These are phyloP conservation scores for Eupithecia centaureata DNA, from an alignment of 2,888 invertebrate genomes.

Conservation along the genomic window DNA sequence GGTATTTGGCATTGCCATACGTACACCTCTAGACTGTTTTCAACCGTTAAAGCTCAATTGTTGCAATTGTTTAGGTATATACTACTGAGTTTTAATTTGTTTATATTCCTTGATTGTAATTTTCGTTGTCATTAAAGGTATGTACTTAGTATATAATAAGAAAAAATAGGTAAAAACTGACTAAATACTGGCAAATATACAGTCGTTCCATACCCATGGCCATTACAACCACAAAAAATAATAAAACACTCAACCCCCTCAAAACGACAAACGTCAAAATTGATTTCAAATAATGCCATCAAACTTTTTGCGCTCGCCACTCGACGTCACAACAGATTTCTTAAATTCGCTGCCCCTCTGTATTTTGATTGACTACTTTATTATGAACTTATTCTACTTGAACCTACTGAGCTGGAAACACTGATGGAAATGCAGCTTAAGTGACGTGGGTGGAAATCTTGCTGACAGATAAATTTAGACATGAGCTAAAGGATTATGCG, in stretches of 20 bases:
- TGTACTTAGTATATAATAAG: no score
- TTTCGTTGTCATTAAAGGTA: no score
- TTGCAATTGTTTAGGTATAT: no score
- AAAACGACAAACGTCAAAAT: constrained; percentile 36
- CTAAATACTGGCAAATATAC: background rate
- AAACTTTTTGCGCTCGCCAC: constrained; percentile 39
- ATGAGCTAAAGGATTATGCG: background rate
- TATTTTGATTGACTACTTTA: constrained; percentile 17
- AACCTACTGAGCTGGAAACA: constrained; percentile 8
- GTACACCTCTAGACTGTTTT: no score
- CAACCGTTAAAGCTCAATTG: no score
- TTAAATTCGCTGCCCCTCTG: constrained; percentile 27
- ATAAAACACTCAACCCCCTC: constrained; percentile 11
- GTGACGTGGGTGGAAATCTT: constrained; percentile 39
- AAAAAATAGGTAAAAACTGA: no score
- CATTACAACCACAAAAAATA: constrained; percentile 3
- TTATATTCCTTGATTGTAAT: no score
- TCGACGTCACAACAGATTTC: constrained; percentile 45
- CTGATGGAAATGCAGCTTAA: constrained; percentile 5
- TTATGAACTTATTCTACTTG: constrained; percentile 1
- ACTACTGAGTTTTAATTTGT: no score
- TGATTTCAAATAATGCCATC: constrained; percentile 37
- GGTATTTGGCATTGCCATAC: no score
- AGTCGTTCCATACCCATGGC: background rate
- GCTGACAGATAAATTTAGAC: constrained; percentile 33